Evolutionary conservation across 2,888 invertebrate species (phyloP).

Genomic region (Nomada lathburiana): DNA sequence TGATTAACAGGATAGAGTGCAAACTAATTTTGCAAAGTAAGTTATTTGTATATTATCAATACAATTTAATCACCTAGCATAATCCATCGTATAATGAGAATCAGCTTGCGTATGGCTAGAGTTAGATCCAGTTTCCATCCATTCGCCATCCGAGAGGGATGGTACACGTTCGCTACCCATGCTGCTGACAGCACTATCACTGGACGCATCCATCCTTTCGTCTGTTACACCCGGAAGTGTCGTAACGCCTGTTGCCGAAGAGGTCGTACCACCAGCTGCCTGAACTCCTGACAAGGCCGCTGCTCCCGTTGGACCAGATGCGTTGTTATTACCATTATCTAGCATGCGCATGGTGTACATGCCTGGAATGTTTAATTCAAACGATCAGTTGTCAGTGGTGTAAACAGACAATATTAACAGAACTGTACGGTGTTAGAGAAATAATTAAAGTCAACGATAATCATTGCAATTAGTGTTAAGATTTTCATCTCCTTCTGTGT

Average conservation of each 20-base stretch:
- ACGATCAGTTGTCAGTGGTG: not conserved
- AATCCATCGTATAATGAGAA: constrained; percentile 90
- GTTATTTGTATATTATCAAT: not conserved
- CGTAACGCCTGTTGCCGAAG: constrained; percentile 82
- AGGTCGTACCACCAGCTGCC: constrained; percentile 82
- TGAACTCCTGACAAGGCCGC: constrained; percentile 79
- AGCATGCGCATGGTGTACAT: constrained; percentile 96
- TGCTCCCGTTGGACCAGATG: constrained; percentile 79
- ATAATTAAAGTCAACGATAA: too few relatives aligned
- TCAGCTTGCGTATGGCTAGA: constrained; percentile 89
- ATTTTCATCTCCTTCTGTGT: not conserved
- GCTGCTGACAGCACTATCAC: constrained; percentile 96
- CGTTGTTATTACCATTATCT: constrained; percentile 86
- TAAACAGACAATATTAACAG: not conserved
- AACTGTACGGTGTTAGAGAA: not conserved
- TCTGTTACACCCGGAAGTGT: constrained; percentile 83
- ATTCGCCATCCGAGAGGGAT: constrained; percentile 94
- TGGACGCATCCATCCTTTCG: constrained; percentile 92
- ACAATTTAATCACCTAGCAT: constrained; percentile 82
- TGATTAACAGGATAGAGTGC: too few relatives aligned
- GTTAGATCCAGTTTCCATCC: constrained; percentile 95
- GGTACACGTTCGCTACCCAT: constrained; percentile 97
- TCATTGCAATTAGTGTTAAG: too few relatives aligned
- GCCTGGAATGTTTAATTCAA: constrained; percentile 85
- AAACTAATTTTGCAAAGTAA: not conserved